Percentiles rank a stretch among this genome's conserved stretches.
These are phyloP conservation scores for Pterostichus niger DNA, from an alignment of 2,888 invertebrate genomes.

Conservation along the genomic window DNA sequence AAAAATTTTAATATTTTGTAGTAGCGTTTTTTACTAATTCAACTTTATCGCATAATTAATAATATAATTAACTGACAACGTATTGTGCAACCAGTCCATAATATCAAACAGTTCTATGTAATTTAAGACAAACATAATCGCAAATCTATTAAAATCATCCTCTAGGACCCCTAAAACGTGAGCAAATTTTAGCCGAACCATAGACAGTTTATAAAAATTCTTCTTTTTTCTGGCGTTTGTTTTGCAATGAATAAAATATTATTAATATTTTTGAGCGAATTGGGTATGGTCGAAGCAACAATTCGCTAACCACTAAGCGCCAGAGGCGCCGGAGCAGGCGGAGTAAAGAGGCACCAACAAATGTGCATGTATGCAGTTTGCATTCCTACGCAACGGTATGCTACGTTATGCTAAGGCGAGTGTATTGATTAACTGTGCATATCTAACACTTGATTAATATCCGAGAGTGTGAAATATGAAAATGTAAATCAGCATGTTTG, in stretches of 20 bases:
- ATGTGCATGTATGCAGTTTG: constrained; percentile 5
- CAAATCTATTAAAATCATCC: no score
- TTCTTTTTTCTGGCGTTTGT: no score
- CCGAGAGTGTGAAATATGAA: constrained; percentile 49
- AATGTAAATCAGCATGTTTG: constrained; percentile 54
- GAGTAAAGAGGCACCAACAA: background rate
- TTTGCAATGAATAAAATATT: background rate
- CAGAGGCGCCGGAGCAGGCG: constrained; percentile 4
- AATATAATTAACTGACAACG: no score
- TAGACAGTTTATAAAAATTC: no score
- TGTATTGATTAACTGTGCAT: constrained; percentile 55
- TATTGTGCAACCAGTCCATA: no score
- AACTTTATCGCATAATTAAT: no score
- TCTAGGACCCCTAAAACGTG: no score
- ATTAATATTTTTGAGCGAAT: background rate
- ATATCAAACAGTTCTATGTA: no score
- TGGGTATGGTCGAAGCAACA: background rate
- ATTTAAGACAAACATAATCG: no score
- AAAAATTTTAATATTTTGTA: no score
- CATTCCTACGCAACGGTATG: constrained; percentile 6
- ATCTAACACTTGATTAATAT: constrained; percentile 47
- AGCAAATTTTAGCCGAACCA: no score
- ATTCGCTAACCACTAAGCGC: background rate
- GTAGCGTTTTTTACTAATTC: no score
- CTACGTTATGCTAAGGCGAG: background rate